Evolutionary conservation across 2,113 vertebrate species (phyloP).

Genomic region (Odocoileus hemionus): DNA sequence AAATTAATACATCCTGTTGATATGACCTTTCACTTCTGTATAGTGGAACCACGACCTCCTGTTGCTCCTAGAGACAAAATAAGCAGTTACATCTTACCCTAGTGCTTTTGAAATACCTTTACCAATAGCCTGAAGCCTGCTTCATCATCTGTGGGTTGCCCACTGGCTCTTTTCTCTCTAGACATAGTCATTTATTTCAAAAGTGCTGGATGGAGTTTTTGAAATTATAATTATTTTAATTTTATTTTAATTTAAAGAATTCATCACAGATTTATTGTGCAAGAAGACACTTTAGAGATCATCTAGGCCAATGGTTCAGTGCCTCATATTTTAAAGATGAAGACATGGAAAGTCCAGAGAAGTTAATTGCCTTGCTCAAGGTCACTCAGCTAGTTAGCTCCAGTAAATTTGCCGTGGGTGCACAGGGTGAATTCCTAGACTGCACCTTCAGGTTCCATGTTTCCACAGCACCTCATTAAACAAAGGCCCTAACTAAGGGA

Average conservation of each 20-base stretch:
- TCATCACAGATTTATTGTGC: neutral
- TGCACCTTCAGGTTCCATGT: neutral
- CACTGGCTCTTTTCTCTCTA: neutral
- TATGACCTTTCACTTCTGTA: neutral
- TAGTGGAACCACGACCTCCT: neutral
- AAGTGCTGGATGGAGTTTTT: neutral
- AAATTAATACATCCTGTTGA: neutral
- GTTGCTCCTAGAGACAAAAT: neutral
- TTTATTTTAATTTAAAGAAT: neutral
- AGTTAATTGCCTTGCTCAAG: neutral
- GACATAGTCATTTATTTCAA: neutral
- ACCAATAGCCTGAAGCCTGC: neutral
- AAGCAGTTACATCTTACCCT: neutral
- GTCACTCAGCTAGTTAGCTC: neutral
- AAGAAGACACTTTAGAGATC: neutral
- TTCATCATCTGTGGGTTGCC: neutral
- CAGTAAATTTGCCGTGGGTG: neutral
- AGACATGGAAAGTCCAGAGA: neutral
- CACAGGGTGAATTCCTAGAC: neutral
- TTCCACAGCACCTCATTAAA: neutral
- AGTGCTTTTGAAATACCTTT: neutral
- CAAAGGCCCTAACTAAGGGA: neutral
- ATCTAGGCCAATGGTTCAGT: neutral
- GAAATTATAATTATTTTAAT: slow-evolving; percentile 10
- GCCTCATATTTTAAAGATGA: neutral